Evolutionary conservation across 2,888 invertebrate genomes (phyloP).

Genomic region (Papilio protenor): DNA sequence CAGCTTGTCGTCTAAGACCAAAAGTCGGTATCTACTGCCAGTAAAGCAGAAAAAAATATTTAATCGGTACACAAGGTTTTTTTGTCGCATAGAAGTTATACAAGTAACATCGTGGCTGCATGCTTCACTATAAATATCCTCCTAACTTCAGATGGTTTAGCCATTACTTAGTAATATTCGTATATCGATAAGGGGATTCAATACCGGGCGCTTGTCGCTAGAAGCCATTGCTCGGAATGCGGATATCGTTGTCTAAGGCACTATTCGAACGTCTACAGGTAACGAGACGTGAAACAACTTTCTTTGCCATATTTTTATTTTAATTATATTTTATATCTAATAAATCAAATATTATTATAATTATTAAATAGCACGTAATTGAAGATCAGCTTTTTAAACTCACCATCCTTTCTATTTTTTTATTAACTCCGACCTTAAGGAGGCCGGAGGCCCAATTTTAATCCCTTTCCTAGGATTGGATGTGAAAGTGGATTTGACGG

Average conservation of each 20-base stretch:
- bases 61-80: background rate
- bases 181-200: background rate
- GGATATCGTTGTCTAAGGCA: constrained; percentile 5
- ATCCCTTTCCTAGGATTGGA: no score
- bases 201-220: background rate
- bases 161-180: background rate
- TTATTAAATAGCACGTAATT: background rate
- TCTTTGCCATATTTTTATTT: constrained; percentile 8
- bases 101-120: background rate
- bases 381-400: background rate
- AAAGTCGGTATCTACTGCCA: no score
- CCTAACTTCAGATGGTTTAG: background rate
- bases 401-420: background rate
- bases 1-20: no score
- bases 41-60: background rate
- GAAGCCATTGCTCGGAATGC: background rate
- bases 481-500: no score
- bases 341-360: background rate
- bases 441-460: no score
- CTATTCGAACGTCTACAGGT: background rate
- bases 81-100: background rate
- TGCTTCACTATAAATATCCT: background rate
- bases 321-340: background rate
- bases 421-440: no score
- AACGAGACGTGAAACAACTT: background rate